These are phyloP conservation scores for Drosophila busckii DNA, from an alignment of 1,140 invertebrate species.

Conservation along the genomic window DNA sequence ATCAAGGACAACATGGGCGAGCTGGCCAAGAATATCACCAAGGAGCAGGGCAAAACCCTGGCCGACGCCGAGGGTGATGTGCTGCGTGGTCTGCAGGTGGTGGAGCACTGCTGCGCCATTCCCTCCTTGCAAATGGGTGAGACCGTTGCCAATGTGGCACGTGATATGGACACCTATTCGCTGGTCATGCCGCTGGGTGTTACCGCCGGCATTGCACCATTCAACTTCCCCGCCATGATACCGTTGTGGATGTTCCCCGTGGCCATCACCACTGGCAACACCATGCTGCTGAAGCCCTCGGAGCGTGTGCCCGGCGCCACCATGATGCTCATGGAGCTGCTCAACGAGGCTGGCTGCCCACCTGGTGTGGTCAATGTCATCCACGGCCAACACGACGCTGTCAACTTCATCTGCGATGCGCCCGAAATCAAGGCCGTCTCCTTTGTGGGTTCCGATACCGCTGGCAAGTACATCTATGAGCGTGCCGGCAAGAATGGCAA, in stretches of 20 bases:
- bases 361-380: conserved; percentile 91
- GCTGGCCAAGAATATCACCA: conserved; percentile 94
- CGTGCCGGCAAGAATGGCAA: conserved; percentile 93
- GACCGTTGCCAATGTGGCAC: conserved; percentile 92
- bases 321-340: conserved; percentile 92
- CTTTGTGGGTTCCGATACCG: conserved; percentile 98
- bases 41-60: conserved; percentile 98
- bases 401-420: conserved; percentile 98
- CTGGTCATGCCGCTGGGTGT: conserved; percentile 87
- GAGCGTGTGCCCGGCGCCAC: conserved; percentile 98
- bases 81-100: conserved; percentile 96
- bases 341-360: conserved; percentile 83
- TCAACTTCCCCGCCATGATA: conserved; percentile 99
- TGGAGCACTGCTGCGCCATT: conserved; percentile 97
- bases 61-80: conserved; percentile 99
- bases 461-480: conserved; percentile 98
- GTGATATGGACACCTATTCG: conserved; percentile 95
- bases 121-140: conserved; percentile 95
- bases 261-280: conserved; percentile 93
- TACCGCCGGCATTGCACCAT: conserved; percentile 90
- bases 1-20: conserved; percentile 87
- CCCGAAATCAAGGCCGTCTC: conserved; percentile 98
- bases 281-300: conserved; percentile 91
- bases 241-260: conserved; percentile 99
- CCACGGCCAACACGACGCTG: conserved; percentile 95